Evolutionary conservation across 2,797 vertebrate genomes (phyloP).

Genomic region (Cryptoprocta ferox): DNA sequence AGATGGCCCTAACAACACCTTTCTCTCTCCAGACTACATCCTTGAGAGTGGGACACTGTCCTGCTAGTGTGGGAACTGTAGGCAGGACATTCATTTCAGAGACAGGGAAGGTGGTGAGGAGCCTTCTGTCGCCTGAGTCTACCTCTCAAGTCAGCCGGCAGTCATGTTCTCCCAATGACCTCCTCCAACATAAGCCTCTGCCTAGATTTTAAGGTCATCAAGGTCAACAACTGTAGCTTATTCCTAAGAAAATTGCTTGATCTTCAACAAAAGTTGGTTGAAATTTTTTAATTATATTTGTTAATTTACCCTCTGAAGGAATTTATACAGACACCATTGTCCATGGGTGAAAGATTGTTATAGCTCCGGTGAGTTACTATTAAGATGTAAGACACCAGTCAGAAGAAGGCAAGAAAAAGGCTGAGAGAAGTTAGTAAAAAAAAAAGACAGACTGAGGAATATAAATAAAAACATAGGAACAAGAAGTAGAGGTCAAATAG

Average conservation of each 20-base stretch:
- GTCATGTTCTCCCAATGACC: background rate
- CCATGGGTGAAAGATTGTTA: background rate
- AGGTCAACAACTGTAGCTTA: background rate
- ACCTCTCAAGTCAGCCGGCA: background rate
- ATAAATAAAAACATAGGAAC: background rate
- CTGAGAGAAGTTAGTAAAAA: background rate
- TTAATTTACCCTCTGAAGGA: background rate
- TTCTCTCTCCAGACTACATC: background rate
- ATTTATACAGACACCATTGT: too few species aligned
- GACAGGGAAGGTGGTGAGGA: background rate
- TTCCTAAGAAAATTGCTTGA: background rate
- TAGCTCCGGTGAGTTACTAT: background rate
- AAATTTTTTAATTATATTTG: background rate
- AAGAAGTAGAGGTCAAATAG: background rate
- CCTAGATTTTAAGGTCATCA: background rate
- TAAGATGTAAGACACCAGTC: background rate
- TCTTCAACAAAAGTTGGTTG: background rate
- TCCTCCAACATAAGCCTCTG: background rate
- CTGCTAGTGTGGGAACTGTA: background rate
- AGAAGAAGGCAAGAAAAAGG: background rate
- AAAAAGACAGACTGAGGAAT: background rate
- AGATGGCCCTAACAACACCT: background rate
- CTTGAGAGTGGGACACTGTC: background rate
- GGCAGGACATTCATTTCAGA: background rate
- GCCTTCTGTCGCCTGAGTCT: background rate